Evolutionary conservation across 2,888 invertebrate genomes (phyloP).

Genomic region (Hemistola chrysoprasaria): DNA sequence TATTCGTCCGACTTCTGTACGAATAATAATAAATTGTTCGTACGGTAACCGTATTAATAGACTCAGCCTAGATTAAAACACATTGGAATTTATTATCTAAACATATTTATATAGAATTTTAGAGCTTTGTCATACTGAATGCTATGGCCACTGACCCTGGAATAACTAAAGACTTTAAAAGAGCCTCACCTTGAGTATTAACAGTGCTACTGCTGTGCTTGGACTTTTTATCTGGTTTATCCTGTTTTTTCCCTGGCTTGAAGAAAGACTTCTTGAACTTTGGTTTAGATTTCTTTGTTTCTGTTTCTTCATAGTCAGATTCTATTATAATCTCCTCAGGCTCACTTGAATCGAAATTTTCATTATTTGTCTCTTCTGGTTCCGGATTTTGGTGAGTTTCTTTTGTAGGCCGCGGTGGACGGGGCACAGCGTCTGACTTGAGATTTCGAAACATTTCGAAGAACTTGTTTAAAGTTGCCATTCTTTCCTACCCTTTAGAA

Average conservation of each 20-base stretch:
- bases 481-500: slow-evolving; percentile 18
- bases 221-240: slow-evolving; percentile 33
- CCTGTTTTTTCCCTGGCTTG: slow-evolving; percentile 39
- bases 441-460: slow-evolving; percentile 67
- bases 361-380: slow-evolving; percentile 33
- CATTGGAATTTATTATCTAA: too few relatives aligned
- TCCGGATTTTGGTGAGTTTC: slow-evolving; percentile 28
- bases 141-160: too few relatives aligned
- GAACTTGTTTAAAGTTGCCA: slow-evolving; percentile 51
- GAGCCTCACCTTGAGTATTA: slow-evolving; percentile 61
- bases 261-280: slow-evolving; percentile 45
- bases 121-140: too few relatives aligned
- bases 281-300: slow-evolving; percentile 44
- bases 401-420: slow-evolving; percentile 59
- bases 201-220: slow-evolving; percentile 46
- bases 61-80: too few relatives aligned
- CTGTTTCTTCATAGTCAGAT: slow-evolving; percentile 43
- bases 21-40: too few relatives aligned
- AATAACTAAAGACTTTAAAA: slow-evolving; percentile 3
- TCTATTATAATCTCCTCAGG: slow-evolving; percentile 53
- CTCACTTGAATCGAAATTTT: slow-evolving; percentile 41
- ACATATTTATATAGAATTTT: too few relatives aligned
- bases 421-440: slow-evolving; percentile 77
- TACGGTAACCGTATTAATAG: too few relatives aligned
- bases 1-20: too few relatives aligned